Evolutionary conservation across 2,797 vertebrate species (phyloP).

Genomic region (Rousettus madagascariensis): DNA sequence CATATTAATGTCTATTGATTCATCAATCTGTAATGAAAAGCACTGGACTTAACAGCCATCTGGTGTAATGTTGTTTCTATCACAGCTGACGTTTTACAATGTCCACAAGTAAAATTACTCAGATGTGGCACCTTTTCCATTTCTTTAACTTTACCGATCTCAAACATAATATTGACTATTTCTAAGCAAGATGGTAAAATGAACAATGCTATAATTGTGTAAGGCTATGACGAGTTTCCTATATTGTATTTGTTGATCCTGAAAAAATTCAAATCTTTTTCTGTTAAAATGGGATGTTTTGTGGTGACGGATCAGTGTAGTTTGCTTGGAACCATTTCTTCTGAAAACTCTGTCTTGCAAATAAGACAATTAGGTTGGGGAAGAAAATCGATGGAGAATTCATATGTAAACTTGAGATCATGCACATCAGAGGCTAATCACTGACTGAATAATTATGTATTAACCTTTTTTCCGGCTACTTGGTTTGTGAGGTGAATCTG

Average conservation of each 20-base stretch:
- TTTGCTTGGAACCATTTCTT: slow-evolving; percentile 29
- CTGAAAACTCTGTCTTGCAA: neutral
- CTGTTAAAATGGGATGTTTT: neutral
- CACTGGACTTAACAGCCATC: slow-evolving; percentile 6
- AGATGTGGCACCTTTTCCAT: neutral
- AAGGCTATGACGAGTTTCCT: neutral
- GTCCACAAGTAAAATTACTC: neutral
- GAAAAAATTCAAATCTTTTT: slow-evolving; percentile 12
- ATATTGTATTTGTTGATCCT: neutral
- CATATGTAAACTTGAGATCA: neutral
- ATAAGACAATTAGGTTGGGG: neutral
- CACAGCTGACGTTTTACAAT: slow-evolving; percentile 33
- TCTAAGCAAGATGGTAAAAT: slow-evolving; percentile 18
- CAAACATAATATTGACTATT: slow-evolving; percentile 6
- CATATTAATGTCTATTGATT: slow-evolving; percentile 12
- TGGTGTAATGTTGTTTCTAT: neutral
- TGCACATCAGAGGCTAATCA: neutral
- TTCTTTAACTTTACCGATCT: neutral
- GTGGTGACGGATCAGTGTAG: neutral
- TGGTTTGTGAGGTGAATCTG: neutral
- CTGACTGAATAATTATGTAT: neutral
- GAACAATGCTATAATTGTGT: neutral
- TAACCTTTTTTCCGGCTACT: neutral
- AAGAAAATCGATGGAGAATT: neutral
- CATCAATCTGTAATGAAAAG: slow-evolving; percentile 39